Base-by-base conservation (phyloP, 1,140 invertebrate species). In the Danaus plexippus region DNA sequence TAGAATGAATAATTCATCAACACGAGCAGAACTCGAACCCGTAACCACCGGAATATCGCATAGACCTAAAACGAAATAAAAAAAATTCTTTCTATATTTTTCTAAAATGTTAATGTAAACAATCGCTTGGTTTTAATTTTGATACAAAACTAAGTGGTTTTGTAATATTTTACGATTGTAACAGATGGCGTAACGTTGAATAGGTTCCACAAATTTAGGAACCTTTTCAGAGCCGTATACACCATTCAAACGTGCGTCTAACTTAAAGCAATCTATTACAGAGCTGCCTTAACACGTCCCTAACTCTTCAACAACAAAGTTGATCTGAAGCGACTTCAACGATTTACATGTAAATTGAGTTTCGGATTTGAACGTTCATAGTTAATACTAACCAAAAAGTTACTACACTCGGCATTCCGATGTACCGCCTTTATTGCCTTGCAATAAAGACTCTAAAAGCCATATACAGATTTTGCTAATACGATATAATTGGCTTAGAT, bases 271-370 rank as follows among this genome's bases (percentile, higher is more conserved):
- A 61, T 61, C 61, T 52, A 66, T 60, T 56, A 59, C 47, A 11
- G 47, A 40, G 57, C 44, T 47, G 53, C 55, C 53, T 61, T 52
- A 61, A 61, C 56, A 58, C 62, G 56, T 67, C 59, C 53, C 51
- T 72, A 75, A 75, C 71, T 71, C 69, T 64, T 65, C 58, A 69
- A 74, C 64, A 57, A 65, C 66, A 67, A 75, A 75, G 66, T 75
- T 75, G 69, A 75, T 75, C 73, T 67, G 65, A 57, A 68, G 64
- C 66, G 71, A 73, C 73, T 73, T 75, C 73, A 69, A 66, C 63
- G 69, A 75, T 75, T 75, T 75, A 73, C 71, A 75, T 75, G 71
- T 68, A 75, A 75, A 75, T 75, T 73, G 71, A 69, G 73, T 71
- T 75, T 75, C 61, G 68, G 69, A 73, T 75, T 57, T 69, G 69